Evolutionary conservation across 92 coral and sea anemone species (phyloP).

Genomic region (Actinostola sp.): DNA sequence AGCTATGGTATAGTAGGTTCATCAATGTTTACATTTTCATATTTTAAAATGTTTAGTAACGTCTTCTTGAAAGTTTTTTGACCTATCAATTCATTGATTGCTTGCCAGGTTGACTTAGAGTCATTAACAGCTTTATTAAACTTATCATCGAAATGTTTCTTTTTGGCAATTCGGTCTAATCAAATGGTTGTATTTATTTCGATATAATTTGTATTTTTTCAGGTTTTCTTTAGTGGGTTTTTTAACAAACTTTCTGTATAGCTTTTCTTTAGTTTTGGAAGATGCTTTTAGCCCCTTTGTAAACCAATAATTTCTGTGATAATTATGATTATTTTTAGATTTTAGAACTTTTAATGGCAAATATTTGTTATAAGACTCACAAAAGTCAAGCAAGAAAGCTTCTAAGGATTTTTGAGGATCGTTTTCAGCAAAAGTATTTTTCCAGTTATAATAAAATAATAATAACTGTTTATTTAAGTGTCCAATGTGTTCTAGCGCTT

Average conservation of each 20-base stretch:
- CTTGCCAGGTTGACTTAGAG: neutral
- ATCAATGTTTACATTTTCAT: too few species aligned
- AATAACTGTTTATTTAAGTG: neutral
- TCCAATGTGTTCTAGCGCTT: neutral
- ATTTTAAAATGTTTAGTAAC: too few species aligned
- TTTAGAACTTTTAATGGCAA: neutral
- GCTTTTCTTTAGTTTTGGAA: neutral
- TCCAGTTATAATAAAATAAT: neutral
- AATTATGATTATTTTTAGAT: too few species aligned
- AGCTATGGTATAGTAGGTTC: neutral
- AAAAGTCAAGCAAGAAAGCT: neutral
- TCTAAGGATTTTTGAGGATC: neutral
- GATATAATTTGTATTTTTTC: too few species aligned
- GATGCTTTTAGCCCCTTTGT: neutral
- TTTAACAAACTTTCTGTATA: neutral
- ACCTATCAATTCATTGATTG: neutral
- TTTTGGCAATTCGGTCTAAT: neutral
- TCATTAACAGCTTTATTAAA: neutral
- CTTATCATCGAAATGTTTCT: neutral
- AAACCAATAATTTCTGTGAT: neutral
- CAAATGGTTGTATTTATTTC: neutral
- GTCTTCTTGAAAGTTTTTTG: neutral
- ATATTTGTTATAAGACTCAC: neutral
- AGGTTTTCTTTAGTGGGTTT: neutral
- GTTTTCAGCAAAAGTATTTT: neutral